Evolutionary conservation across 2,113 vertebrate species (phyloP).

Genomic region (Corvus moneduloides): DNA sequence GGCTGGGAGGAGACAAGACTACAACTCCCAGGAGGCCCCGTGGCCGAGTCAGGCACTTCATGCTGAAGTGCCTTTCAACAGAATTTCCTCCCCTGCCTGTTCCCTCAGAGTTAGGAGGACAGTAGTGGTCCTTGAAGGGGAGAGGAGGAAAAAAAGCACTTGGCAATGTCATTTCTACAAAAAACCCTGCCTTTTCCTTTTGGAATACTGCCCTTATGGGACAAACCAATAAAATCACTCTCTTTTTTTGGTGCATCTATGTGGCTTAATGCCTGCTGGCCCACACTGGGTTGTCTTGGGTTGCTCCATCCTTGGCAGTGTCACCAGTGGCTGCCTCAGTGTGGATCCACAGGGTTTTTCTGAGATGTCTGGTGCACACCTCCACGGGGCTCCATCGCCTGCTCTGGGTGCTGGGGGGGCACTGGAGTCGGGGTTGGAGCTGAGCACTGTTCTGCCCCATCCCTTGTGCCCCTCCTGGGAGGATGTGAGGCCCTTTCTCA

Average conservation of each 20-base stretch:
- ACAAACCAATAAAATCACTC: neutral
- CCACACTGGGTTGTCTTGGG: neutral
- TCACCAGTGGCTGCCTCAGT: neutral
- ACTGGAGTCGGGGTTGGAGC: rapidly evolving
- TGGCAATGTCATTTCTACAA: neutral
- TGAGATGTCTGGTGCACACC: neutral
- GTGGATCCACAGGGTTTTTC: rapidly evolving
- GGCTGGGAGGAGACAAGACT: neutral
- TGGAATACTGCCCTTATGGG: neutral
- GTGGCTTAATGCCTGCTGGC: neutral
- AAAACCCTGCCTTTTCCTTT: neutral
- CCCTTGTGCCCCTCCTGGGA: neutral
- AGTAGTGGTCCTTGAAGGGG: neutral
- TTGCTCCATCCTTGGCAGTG: neutral
- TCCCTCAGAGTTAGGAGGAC: neutral
- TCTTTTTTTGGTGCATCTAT: neutral
- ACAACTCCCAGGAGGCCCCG: neutral
- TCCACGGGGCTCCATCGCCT: rapidly evolving
- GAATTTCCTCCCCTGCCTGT: neutral
- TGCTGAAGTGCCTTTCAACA: neutral
- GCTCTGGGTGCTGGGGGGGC: neutral
- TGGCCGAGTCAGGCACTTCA: neutral
- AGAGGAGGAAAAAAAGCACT: neutral
- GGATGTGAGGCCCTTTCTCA: neutral
- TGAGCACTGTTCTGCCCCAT: neutral